phyloP scores from a whole-genome alignment of 2,888 invertebrate genomes.

The Hetaerina titia region DNA sequence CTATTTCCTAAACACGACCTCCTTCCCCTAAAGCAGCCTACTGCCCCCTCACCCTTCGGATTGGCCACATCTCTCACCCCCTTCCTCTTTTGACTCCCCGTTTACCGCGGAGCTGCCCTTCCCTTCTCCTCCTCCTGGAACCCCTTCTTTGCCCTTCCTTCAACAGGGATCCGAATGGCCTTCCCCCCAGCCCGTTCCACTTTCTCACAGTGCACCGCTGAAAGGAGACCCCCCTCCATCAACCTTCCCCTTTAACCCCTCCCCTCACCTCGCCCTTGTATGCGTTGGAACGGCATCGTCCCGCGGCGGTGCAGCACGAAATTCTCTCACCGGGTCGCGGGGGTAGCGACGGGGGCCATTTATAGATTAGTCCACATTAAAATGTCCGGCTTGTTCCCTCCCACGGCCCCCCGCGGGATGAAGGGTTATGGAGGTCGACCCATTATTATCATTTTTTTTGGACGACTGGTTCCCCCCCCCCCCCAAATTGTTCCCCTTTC shows the following conservation, averaged over 20 bases:
- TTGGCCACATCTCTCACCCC: too few relatives aligned
- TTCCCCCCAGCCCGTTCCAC: background rate
- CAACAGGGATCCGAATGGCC: background rate
- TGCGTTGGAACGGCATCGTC: background rate
- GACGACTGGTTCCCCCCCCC: background rate
- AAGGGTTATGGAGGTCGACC: background rate
- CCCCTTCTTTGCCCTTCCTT: too few relatives aligned
- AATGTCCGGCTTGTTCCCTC: slow-evolving; percentile 10
- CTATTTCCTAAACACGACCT: background rate
- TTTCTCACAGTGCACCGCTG: slow-evolving; percentile 23
- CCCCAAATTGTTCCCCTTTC: background rate
- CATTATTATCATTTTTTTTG: slow-evolving; percentile 19
- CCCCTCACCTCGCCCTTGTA: background rate
- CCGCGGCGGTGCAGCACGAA: background rate
- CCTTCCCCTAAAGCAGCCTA: background rate
- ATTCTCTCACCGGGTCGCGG: background rate
- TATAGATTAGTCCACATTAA: slow-evolving; percentile 27
- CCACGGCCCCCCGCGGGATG: background rate
- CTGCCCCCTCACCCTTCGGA: too few relatives aligned
- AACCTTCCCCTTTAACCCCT: background rate
- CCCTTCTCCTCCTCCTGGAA: too few relatives aligned
- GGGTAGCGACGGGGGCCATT: slow-evolving; percentile 6
- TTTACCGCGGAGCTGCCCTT: background rate
- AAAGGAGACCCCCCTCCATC: background rate
- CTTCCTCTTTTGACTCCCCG: background rate